Conservation (phyloP, 2,888 invertebrate genomes). For the Leptinotarsa peninsularis region DNA sequence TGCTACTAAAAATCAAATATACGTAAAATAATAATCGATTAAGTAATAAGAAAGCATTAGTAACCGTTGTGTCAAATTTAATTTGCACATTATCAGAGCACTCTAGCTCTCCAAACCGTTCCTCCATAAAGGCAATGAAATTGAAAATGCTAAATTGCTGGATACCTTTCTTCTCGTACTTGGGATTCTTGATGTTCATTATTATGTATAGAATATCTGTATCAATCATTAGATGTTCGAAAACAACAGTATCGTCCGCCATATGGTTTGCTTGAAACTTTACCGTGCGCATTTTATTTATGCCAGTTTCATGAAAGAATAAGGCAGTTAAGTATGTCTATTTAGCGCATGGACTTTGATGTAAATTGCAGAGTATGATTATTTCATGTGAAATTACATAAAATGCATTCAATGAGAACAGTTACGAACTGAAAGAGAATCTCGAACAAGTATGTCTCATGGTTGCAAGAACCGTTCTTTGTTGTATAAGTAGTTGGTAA, state of each 20-base stretch:
- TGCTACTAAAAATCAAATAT: not conserved
- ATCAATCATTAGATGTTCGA: conserved; percentile 5
- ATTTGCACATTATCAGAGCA: not conserved
- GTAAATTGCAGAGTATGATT: conserved; percentile 8
- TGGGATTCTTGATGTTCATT: conserved; percentile 1
- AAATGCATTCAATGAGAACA: conserved; percentile 6
- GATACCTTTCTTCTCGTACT: not conserved
- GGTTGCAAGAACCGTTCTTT: not conserved
- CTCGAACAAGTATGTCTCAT: not conserved
- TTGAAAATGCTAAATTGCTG: not conserved
- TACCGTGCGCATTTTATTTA: not conserved
- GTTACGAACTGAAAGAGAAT: conserved; percentile 10
- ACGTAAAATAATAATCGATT: not conserved
- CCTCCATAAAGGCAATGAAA: not conserved
- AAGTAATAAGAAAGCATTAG: not conserved
- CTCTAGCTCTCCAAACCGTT: not conserved
- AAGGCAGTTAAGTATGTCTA: not conserved
- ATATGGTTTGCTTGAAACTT: conserved; percentile 13
- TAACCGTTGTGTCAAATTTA: not conserved
- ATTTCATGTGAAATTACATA: not conserved
- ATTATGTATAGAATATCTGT: conserved; percentile 5
- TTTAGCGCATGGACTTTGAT: conserved; percentile 9
- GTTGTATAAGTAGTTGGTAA: not conserved
- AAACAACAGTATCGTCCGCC: conserved; percentile 6
- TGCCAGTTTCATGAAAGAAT: conserved; percentile 1